A percentile compares a stretch with the other conserved stretches of the same genome.
These are phyloP conservation scores for Cheilinus undulatus DNA, from an alignment of 2,113 vertebrate species.

Conservation along the genomic window DNA sequence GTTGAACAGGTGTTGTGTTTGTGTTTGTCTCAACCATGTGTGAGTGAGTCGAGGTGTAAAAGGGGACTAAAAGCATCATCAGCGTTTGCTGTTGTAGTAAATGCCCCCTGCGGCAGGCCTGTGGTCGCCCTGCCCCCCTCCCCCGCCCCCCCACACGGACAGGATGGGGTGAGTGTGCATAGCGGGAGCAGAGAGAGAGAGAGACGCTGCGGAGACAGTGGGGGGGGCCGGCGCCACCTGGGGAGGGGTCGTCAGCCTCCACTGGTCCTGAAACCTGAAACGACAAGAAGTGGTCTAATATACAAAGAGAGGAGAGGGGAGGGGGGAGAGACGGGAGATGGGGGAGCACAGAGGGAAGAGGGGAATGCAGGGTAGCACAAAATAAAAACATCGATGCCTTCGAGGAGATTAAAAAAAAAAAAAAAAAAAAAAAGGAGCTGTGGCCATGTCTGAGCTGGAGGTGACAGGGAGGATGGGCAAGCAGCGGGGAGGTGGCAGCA, in stretches of 20 bases:
- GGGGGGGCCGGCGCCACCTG: slow-evolving; percentile 86
- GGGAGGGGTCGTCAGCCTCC: slow-evolving; percentile 88
- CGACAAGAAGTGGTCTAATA: slow-evolving; percentile 90
- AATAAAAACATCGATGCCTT: slow-evolving; percentile 52
- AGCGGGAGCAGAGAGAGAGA: slow-evolving; percentile 87
- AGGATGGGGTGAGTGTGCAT: slow-evolving; percentile 88
- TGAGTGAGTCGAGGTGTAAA: slow-evolving; percentile 33
- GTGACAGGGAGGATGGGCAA: slow-evolving; percentile 5
- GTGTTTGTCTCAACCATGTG: slow-evolving; percentile 14
- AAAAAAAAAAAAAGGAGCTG: slow-evolving; percentile 37
- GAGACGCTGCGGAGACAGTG: slow-evolving; percentile 86
- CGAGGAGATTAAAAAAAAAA: too few relatives aligned
- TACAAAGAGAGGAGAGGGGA: slow-evolving; percentile 78
- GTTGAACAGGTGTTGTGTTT: slow-evolving; percentile 32
- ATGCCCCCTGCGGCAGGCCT: slow-evolving; percentile 83
- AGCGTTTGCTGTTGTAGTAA: slow-evolving; percentile 88
- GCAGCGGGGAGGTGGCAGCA: neutral
- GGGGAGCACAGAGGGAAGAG: slow-evolving; percentile 36
- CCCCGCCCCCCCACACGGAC: slow-evolving; percentile 85
- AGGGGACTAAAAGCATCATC: slow-evolving; percentile 73
- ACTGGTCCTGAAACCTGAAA: slow-evolving; percentile 91
- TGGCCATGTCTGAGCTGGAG: slow-evolving; percentile 56
- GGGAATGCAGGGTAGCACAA: slow-evolving; percentile 23
- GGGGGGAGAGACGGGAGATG: slow-evolving; percentile 47
- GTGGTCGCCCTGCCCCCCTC: slow-evolving; percentile 85